These are phyloP conservation scores for Grallaria varia DNA, from an alignment of 2,113 vertebrate species.

Conservation along the genomic window DNA sequence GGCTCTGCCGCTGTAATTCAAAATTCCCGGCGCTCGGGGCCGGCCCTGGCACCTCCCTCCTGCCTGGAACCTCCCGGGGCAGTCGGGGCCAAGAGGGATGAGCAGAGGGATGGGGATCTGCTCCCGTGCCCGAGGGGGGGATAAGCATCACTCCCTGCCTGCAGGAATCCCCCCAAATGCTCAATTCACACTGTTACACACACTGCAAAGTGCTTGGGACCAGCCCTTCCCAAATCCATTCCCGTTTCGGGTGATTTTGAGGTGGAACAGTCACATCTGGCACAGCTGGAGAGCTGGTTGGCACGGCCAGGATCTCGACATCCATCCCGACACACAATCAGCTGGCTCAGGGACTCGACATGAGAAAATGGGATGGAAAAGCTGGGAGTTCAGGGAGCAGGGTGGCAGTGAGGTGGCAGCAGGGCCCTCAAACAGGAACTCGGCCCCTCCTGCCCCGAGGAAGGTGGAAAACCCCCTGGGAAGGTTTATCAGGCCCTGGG, in stretches of 20 bases:
- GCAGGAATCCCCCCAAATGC: neutral
- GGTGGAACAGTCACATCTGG: neutral
- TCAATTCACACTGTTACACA: rapidly evolving
- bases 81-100: rapidly evolving
- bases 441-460: neutral
- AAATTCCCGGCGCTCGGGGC: rapidly evolving
- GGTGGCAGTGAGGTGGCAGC: neutral
- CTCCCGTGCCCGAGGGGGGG: rapidly evolving
- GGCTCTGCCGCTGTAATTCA: neutral
- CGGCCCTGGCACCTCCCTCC: neutral
- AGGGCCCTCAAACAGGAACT: neutral
- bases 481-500: neutral
- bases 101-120: neutral
- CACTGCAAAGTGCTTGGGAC: rapidly evolving
- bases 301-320: rapidly evolving
- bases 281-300: neutral
- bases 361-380: neutral
- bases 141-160: neutral
- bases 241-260: rapidly evolving
- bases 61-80: rapidly evolving
- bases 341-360: neutral
- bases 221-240: neutral
- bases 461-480: rapidly evolving
- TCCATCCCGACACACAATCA: rapidly evolving
- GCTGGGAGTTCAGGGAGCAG: neutral